These are phyloP conservation scores for Caretta caretta DNA, from an alignment of 2,113 vertebrate genomes.

Conservation along the genomic window DNA sequence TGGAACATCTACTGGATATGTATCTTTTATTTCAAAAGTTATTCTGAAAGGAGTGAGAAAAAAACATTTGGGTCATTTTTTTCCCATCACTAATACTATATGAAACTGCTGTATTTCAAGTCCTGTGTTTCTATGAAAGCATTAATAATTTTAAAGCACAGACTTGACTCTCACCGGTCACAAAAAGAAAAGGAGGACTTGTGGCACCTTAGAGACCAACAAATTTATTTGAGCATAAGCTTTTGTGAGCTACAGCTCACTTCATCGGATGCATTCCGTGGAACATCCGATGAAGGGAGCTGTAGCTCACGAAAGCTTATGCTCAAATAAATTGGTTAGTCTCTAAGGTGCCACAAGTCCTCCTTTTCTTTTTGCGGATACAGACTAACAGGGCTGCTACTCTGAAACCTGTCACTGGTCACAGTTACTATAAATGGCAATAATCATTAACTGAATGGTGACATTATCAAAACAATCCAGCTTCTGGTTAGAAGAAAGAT, in stretches of 20 bases:
- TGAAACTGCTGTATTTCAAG: accelerated
- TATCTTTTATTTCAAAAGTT: not conserved
- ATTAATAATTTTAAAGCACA: not conserved
- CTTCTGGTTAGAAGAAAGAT: not conserved
- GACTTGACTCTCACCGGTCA: accelerated
- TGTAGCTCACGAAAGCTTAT: too few relatives aligned
- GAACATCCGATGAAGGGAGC: too few relatives aligned
- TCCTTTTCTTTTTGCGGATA: too few relatives aligned
- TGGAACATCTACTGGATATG: not conserved
- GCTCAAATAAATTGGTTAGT: too few relatives aligned
- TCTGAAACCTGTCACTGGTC: not conserved
- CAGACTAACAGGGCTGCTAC: too few relatives aligned
- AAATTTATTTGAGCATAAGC: too few relatives aligned
- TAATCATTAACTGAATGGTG: not conserved
- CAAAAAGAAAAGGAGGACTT: too few relatives aligned
- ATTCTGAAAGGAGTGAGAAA: not conserved
- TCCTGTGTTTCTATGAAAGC: not conserved
- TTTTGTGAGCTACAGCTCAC: too few relatives aligned
- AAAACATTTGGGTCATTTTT: not conserved
- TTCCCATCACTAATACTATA: accelerated
- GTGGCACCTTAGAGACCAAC: too few relatives aligned
- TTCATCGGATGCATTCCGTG: too few relatives aligned
- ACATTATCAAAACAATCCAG: not conserved
- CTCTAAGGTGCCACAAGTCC: too few relatives aligned
- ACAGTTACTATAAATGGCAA: accelerated